A percentile compares a stretch with the other conserved stretches of the same genome.
phyloP scores from a whole-genome alignment of 2,888 invertebrate genomes.

The Ctena decussata region DNA sequence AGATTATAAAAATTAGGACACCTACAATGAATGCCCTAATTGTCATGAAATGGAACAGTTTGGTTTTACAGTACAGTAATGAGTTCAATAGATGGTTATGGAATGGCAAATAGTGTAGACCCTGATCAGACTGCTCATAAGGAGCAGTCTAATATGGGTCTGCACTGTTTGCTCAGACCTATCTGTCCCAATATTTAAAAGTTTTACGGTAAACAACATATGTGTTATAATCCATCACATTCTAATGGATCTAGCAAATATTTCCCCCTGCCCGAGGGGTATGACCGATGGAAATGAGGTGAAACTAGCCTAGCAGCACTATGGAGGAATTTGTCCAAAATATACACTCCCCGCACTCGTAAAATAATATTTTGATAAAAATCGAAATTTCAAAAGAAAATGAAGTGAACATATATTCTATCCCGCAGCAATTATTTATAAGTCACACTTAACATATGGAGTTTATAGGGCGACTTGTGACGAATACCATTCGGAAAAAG shows the following conservation, averaged over 20 bases:
- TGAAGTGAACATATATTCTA: neutral
- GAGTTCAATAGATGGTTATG: too few species aligned
- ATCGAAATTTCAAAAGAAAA: neutral
- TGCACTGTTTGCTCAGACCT: too few species aligned
- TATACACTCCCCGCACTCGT: neutral
- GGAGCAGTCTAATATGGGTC: too few species aligned
- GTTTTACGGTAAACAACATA: too few species aligned
- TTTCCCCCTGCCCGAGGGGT: neutral
- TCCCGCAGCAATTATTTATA: neutral
- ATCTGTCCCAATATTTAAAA: too few species aligned
- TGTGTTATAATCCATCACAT: neutral
- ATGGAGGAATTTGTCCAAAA: neutral
- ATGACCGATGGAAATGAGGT: constrained; percentile 6
- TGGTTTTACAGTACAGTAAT: too few species aligned
- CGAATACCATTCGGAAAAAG: neutral
- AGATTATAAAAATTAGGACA: too few species aligned
- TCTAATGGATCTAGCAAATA: constrained; percentile 6
- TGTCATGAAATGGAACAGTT: too few species aligned
- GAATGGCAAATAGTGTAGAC: too few species aligned
- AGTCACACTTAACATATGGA: neutral
- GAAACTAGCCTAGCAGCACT: neutral
- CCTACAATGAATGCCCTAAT: too few species aligned
- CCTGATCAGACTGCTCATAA: too few species aligned
- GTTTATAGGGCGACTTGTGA: neutral
- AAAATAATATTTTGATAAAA: constrained; percentile 12